Percentiles rank a stretch among this genome's conserved stretches.
Conservation (phyloP, 2,888 invertebrate genomes). For the Cephonodes hylas region DNA sequence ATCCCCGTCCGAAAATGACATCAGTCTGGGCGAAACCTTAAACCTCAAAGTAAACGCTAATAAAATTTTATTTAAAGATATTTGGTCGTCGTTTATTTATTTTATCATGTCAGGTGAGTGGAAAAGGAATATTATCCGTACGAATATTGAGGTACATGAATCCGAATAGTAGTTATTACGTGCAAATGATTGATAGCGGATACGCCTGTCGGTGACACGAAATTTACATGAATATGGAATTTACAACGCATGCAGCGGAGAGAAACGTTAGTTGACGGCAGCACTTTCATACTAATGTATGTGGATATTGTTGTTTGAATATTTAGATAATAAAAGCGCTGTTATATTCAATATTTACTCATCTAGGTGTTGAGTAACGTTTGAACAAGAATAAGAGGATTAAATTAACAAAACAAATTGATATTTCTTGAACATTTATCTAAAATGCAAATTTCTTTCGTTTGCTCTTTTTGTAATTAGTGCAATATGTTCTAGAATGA, state of each 20-base stretch:
- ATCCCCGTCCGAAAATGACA: not conserved
- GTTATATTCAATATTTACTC: no score
- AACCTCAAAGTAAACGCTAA: not conserved
- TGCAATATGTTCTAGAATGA: no score
- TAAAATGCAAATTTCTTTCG: no score
- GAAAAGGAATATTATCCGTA: not conserved
- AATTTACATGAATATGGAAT: conserved; percentile 25
- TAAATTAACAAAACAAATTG: no score
- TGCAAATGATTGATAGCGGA: conserved; percentile 37
- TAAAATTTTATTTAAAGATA: not conserved
- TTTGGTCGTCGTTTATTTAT: not conserved
- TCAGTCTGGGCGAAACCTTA: not conserved
- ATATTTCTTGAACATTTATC: no score
- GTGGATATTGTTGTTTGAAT: not conserved
- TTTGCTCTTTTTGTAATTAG: no score
- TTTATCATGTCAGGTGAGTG: not conserved
- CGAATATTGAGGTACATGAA: not conserved
- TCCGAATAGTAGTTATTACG: conserved; percentile 7
- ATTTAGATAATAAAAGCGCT: not conserved
- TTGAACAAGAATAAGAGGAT: no score
- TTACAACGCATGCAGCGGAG: conserved; percentile 13
- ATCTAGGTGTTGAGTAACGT: no score
- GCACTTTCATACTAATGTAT: not conserved
- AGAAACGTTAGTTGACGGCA: not conserved
- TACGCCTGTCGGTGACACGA: conserved; percentile 31